Evolutionary conservation across 30 jellyfish, hydroid and myxozoan genomes (phyloP), one percentile per base, ranked within the genome.

Genomic region (Rhopilema esculentum): DNA sequence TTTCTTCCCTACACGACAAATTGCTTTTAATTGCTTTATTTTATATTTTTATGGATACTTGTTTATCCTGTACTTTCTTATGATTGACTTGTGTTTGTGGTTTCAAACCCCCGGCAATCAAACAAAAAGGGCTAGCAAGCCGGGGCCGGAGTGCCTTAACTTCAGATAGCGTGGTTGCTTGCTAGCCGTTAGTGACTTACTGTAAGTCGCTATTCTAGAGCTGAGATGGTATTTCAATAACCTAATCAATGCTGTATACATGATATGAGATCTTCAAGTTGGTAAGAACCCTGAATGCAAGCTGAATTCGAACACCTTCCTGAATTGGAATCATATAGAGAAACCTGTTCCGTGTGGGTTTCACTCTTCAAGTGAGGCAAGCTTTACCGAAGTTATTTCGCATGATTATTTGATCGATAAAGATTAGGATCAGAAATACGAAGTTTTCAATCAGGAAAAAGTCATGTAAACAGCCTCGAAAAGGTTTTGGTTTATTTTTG

Each of bases 251-350:
- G 57, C 57, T 40, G 57, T 2, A 40, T 40, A 40, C 57, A 40
- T 40, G 57, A 40, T 2, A 40, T 2, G 57, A 6, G 6, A 40
- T 12, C 57, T 40, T 40, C 57, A 2, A 72, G 83, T 72, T 61
- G 81, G 66, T 50, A 22, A 52, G 73, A 62, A 72, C 80, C 87
- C 32, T 82, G 86, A 71, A 84, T 71, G 63, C 76, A n/a, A 21
- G 48, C 74, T 84, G 92, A 84, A 83, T 83, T 19, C 91, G 85
- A 83, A 51, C 91, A 83, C 91, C 91, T 69, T 19, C 62, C 40
- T 84, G 75, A 83, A 51, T 83, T 69, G 51, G 87, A 48, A 26
- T 24, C 40, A 22, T 69, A 84, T 84, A 24, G 81, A 16, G 40
- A 79, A 71, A 84, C 92, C 92, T 84, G 92, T 66, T 51, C 1